These are phyloP conservation scores for Caranx ignobilis DNA, from an alignment of 2,113 vertebrate species.

Conservation along the genomic window DNA sequence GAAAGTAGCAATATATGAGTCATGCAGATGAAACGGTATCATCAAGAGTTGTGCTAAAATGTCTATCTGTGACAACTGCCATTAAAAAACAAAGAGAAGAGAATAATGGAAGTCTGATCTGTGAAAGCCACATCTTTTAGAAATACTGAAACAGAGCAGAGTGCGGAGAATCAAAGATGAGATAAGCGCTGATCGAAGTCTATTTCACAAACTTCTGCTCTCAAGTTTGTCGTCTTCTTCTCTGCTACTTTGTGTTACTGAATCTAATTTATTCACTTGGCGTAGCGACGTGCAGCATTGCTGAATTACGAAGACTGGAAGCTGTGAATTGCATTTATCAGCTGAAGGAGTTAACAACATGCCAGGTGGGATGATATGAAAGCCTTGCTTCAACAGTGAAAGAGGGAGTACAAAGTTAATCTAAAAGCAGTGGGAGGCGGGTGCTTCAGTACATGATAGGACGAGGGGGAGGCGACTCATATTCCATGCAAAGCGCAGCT, in stretches of 20 bases:
- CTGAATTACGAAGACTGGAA: conserved; percentile 71
- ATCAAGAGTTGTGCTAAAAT: conserved; percentile 31
- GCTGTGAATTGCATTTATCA: conserved; percentile 75
- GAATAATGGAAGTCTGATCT: conserved; percentile 29
- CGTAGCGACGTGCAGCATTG: conserved; percentile 44
- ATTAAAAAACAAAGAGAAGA: conserved; percentile 43
- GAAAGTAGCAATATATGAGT: conserved; percentile 25
- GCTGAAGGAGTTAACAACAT: conserved; percentile 67
- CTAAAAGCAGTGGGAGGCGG: conserved; percentile 67
- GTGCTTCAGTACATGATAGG: conserved; percentile 56
- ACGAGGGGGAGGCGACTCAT: conserved; percentile 50
- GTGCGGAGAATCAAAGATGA: conserved; percentile 35
- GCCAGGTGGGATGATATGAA: conserved; percentile 74
- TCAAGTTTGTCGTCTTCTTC: conserved; percentile 35
- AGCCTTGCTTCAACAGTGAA: conserved; percentile 58
- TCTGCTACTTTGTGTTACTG: conserved; percentile 32
- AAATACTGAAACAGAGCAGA: conserved; percentile 45
- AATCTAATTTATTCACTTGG: conserved; percentile 73
- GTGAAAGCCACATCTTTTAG: conserved; percentile 34
- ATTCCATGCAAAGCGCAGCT: conserved; percentile 52
- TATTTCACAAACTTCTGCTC: conserved; percentile 56
- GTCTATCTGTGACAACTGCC: conserved; percentile 46
- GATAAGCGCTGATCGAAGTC: conserved; percentile 57
- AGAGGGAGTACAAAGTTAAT: conserved; percentile 74
- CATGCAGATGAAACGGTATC: conserved; percentile 35